Evolutionary conservation across 2,888 invertebrate species (phyloP).

Genomic region (Anoplius nigerrimus): DNA sequence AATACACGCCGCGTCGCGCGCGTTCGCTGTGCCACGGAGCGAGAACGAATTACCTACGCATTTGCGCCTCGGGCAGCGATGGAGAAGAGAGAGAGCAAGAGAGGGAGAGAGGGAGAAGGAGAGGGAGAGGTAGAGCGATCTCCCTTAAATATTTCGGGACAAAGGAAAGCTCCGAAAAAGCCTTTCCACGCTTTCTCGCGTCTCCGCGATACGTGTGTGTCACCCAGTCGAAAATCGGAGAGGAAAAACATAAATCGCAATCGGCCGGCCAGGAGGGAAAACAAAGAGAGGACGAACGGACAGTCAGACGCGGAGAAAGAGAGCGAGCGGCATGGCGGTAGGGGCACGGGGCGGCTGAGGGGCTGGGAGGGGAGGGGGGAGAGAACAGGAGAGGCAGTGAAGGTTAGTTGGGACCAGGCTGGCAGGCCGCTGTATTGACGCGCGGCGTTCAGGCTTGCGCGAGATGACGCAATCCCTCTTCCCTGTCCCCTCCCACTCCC

Average conservation of each 20-base stretch:
- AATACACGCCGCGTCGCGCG: too few relatives aligned
- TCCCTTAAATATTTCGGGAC: too few relatives aligned
- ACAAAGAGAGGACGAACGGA: not conserved
- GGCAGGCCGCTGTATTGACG: conserved; percentile 68
- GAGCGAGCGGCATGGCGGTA: too few relatives aligned
- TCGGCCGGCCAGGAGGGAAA: too few relatives aligned
- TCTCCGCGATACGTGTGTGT: too few relatives aligned
- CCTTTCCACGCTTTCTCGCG: too few relatives aligned
- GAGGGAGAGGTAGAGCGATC: conserved; percentile 6
- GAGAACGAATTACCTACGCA: too few relatives aligned
- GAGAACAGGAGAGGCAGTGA: conserved; percentile 54
- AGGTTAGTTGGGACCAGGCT: conserved; percentile 65
- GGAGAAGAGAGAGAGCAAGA: conserved; percentile 10
- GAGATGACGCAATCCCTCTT: conserved; percentile 68
- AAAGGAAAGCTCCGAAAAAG: too few relatives aligned
- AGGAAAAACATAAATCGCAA: too few relatives aligned
- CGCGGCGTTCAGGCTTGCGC: conserved; percentile 69
- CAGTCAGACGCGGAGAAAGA: not conserved
- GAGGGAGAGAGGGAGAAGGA: conserved; percentile 2
- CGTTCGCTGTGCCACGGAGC: too few relatives aligned
- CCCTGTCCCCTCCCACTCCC: conserved; percentile 10
- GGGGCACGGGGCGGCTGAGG: not conserved
- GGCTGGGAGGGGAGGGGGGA: conserved; percentile 19
- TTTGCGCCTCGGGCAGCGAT: conserved; percentile 16
- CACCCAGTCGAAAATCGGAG: too few relatives aligned